Evolutionary conservation across 2,113 vertebrate genomes (phyloP).

Genomic region (Lycocorax pyrrhopterus): DNA sequence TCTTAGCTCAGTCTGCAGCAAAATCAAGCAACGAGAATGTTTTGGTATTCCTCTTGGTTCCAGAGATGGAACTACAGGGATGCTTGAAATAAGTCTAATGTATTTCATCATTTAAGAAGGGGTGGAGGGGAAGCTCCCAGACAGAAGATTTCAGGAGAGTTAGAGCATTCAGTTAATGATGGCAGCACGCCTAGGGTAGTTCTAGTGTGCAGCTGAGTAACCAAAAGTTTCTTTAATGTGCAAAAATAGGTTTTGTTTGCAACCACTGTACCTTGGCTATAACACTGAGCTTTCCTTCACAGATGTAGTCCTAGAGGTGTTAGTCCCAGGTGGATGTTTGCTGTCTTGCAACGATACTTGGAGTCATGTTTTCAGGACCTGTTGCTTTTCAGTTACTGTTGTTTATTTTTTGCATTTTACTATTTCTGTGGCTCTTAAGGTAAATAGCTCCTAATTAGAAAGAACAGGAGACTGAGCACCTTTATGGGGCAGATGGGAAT

Average conservation of each 20-base stretch:
- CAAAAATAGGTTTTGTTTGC: neutral
- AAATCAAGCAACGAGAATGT: accelerated
- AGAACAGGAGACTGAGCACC: neutral
- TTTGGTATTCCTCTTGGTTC: neutral
- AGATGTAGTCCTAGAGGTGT: neutral
- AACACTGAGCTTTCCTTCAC: neutral
- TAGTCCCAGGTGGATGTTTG: neutral
- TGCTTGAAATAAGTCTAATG: neutral
- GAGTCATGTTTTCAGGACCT: neutral
- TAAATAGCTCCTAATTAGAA: neutral
- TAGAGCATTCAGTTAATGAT: neutral
- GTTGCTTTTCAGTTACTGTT: neutral
- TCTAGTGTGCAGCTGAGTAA: neutral
- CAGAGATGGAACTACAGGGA: slow-evolving; percentile 2
- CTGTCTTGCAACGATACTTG: neutral
- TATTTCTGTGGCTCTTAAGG: neutral
- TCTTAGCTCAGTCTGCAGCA: neutral
- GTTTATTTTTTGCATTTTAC: neutral
- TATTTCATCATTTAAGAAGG: neutral
- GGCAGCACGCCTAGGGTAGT: neutral
- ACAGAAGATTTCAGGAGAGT: neutral
- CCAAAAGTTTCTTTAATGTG: neutral
- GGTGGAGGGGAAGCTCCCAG: neutral
- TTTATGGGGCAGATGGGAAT: neutral
- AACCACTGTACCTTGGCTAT: accelerated